A percentile compares a stretch with the other conserved stretches of the same genome.
Conservation (phyloP, 2,113 vertebrate species). For the Conger conger region DNA sequence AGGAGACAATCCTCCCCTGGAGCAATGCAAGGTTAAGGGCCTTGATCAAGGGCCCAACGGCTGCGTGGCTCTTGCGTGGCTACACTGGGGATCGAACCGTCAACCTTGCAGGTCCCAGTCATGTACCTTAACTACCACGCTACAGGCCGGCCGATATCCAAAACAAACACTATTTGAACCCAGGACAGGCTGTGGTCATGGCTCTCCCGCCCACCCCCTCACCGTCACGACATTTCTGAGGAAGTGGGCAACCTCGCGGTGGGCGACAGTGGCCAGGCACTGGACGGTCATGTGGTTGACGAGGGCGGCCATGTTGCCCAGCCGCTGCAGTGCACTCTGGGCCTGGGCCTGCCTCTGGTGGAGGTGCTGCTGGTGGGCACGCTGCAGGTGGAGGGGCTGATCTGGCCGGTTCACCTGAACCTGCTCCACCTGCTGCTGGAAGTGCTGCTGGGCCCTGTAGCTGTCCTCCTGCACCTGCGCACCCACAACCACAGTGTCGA, state of each 20-base stretch:
- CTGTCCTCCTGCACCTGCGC: slow-evolving; percentile 71
- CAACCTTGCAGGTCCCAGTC: no score
- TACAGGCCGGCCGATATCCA: no score
- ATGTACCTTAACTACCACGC: no score
- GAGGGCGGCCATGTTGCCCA: slow-evolving; percentile 68
- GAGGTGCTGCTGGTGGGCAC: slow-evolving; percentile 47
- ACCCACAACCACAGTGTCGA: not conserved
- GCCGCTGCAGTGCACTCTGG: slow-evolving; percentile 53
- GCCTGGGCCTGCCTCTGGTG: slow-evolving; percentile 50
- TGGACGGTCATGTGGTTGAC: slow-evolving; percentile 70
- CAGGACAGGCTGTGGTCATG: no score
- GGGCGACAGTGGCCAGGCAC: slow-evolving; percentile 62
- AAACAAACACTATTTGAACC: no score
- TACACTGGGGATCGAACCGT: no score
- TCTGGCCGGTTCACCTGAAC: slow-evolving; percentile 35
- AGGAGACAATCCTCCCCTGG: no score
- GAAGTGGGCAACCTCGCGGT: slow-evolving; percentile 59
- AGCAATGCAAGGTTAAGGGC: no score
- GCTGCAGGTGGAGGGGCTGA: slow-evolving; percentile 58
- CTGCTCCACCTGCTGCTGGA: slow-evolving; percentile 58
- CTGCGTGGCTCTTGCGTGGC: no score
- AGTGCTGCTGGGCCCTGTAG: slow-evolving; percentile 58
- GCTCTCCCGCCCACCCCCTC: not conserved
- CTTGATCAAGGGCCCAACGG: no score
- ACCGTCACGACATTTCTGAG: slow-evolving; percentile 67